These are phyloP conservation scores for Hyles lineata DNA, from an alignment of 2,888 invertebrate species.

Conservation along the genomic window DNA sequence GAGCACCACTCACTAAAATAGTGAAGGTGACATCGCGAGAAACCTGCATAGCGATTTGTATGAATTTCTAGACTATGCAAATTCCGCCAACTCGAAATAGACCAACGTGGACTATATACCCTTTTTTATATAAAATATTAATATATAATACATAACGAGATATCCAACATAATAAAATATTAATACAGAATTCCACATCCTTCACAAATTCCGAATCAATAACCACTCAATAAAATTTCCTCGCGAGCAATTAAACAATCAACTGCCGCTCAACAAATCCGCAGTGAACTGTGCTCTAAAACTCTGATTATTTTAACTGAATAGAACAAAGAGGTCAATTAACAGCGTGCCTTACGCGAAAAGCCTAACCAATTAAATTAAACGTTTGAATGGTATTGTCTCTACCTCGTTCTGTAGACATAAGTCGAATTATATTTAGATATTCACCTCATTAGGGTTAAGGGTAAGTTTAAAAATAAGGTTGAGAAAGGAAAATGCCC, in stretches of 20 bases:
- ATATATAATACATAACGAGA: too few species aligned
- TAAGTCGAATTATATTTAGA: not conserved
- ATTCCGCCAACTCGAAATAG: too few species aligned
- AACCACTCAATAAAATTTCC: not conserved
- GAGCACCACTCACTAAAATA: too few species aligned
- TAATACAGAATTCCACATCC: not conserved
- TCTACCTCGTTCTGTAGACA: not conserved
- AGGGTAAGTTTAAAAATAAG: too few species aligned
- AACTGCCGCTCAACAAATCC: constrained; percentile 2
- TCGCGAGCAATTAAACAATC: constrained; percentile 23
- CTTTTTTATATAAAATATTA: too few species aligned
- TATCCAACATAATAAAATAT: not conserved
- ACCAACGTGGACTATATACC: too few species aligned
- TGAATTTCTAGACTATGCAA: too few species aligned
- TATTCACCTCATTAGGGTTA: too few species aligned
- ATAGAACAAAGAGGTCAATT: constrained; percentile 24
- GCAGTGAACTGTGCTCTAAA: not conserved
- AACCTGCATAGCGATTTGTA: too few species aligned
- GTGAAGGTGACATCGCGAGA: too few species aligned
- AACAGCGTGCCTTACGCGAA: not conserved
- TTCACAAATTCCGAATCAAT: not conserved
- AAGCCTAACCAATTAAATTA: constrained; percentile 10
- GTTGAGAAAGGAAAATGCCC: too few species aligned
- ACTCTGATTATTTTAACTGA: constrained; percentile 16
- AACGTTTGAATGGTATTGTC: constrained; percentile 12